Conservation (phyloP, 2,113 vertebrate species). For the Willisornis vidua region DNA sequence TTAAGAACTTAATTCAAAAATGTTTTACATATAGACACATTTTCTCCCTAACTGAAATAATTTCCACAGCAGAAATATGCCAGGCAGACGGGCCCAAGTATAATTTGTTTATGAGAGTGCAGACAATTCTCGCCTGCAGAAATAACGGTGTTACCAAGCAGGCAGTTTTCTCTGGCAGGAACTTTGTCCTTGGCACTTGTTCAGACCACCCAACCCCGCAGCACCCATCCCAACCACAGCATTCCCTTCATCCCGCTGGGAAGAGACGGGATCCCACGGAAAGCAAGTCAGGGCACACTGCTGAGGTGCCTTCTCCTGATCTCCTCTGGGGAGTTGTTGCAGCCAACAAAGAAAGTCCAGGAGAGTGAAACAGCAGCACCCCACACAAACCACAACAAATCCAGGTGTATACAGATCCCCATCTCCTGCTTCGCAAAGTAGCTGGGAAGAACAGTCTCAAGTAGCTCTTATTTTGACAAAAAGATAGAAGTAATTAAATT, state of each 20-base stretch:
- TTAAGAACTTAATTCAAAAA: background rate
- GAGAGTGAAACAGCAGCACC: background rate
- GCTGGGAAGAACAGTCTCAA: background rate
- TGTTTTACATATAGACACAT: background rate
- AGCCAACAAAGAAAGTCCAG: background rate
- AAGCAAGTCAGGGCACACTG: rapidly evolving
- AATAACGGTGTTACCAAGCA: background rate
- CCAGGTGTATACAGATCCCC: rapidly evolving
- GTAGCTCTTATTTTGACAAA: background rate
- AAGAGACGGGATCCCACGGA: background rate
- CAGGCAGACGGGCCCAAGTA: background rate
- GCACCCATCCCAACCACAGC: background rate
- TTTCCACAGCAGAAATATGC: background rate
- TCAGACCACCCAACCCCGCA: constrained; percentile 15
- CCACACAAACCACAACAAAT: background rate
- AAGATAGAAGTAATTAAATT: background rate
- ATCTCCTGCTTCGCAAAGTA: background rate
- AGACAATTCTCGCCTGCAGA: constrained; percentile 17
- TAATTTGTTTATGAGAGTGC: background rate
- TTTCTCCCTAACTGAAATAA: background rate
- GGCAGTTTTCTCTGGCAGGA: background rate
- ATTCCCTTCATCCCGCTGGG: rapidly evolving
- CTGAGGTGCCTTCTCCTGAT: background rate
- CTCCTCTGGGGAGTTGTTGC: background rate
- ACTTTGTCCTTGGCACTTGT: background rate